Percentiles rank a stretch among this genome's conserved stretches.
These are phyloP conservation scores for Drosophila recens DNA, from an alignment of 2,888 invertebrate genomes.

Conservation along the genomic window DNA sequence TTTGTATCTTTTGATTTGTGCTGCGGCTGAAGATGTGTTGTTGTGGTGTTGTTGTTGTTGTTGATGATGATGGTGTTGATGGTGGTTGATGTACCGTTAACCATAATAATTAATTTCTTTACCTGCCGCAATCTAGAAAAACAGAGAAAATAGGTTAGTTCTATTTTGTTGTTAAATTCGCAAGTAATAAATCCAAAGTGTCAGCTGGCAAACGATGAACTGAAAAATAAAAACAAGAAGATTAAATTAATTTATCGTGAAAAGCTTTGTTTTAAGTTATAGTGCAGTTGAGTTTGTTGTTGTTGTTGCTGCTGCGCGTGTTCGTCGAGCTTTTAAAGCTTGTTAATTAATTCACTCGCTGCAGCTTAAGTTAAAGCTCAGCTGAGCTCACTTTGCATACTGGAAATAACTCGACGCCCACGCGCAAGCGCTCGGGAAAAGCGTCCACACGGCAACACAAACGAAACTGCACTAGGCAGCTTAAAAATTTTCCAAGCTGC, in stretches of 20 bases:
- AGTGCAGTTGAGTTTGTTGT: constrained; percentile 17
- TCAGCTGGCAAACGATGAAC: background rate
- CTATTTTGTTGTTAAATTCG: background rate
- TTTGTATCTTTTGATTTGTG: constrained; percentile 18
- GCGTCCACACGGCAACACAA: constrained; percentile 81
- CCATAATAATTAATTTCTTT: constrained; percentile 37
- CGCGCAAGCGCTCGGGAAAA: constrained; percentile 62
- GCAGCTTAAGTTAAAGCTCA: constrained; percentile 22
- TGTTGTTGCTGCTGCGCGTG: background rate
- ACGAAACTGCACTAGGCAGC: constrained; percentile 80
- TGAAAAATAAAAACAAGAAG: constrained; percentile 1
- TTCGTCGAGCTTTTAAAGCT: constrained; percentile 13
- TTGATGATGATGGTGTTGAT: constrained; percentile 26
- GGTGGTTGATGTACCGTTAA: constrained; percentile 45
- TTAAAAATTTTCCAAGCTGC: constrained; percentile 66
- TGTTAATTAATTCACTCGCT: background rate
- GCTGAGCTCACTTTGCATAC: constrained; percentile 14
- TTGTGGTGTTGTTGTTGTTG: constrained; percentile 24
- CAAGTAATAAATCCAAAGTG: constrained; percentile 9
- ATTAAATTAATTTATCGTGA: background rate
- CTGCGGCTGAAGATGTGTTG: constrained; percentile 25
- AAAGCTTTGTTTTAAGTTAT: constrained; percentile 2
- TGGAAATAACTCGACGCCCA: constrained; percentile 27
- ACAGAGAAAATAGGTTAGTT: constrained; percentile 59
- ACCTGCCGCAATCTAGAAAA: constrained; percentile 52